Evolutionary conservation across 92 coral and sea anemone species (phyloP).

Genomic region (Palythoa grandis): DNA sequence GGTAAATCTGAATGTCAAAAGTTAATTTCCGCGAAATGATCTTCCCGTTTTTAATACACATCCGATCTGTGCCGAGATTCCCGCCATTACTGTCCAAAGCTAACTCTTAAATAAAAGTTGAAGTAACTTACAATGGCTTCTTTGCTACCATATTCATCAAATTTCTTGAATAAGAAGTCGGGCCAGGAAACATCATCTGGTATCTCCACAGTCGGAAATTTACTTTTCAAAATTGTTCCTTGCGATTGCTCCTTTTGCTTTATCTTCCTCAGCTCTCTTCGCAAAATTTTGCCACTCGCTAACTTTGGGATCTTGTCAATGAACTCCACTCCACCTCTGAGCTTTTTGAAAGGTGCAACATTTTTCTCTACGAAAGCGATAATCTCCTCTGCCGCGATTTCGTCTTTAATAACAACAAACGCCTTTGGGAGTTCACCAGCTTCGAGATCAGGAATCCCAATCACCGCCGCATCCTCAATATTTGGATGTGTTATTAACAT

Average conservation of each 20-base stretch:
- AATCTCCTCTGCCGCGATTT: constrained; percentile 42
- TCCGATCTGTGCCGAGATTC: too few relatives aligned
- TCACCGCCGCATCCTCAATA: constrained; percentile 86
- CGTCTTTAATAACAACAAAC: constrained; percentile 38
- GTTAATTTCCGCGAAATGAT: too few relatives aligned
- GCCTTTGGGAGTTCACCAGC: constrained; percentile 82
- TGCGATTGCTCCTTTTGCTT: neutral
- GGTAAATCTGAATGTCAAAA: too few relatives aligned
- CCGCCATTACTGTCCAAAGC: neutral
- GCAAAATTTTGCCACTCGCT: constrained; percentile 48
- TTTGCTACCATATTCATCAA: constrained; percentile 78
- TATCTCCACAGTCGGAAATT: constrained; percentile 69
- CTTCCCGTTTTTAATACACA: too few relatives aligned
- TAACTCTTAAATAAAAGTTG: neutral
- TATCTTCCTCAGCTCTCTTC: constrained; percentile 35
- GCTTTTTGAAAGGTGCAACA: constrained; percentile 53
- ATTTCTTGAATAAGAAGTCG: constrained; percentile 73
- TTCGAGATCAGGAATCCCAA: constrained; percentile 77
- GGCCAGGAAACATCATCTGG: constrained; percentile 81
- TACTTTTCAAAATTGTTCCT: constrained; percentile 60
- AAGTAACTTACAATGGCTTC: constrained; percentile 78
- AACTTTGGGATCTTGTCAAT: constrained; percentile 61
- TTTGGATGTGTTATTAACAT: constrained; percentile 81
- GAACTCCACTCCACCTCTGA: constrained; percentile 54
- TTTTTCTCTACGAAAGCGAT: constrained; percentile 17